Evolutionary conservation across 1,140 invertebrate genomes (phyloP).

Genomic region (Drosophila jambulina): DNA sequence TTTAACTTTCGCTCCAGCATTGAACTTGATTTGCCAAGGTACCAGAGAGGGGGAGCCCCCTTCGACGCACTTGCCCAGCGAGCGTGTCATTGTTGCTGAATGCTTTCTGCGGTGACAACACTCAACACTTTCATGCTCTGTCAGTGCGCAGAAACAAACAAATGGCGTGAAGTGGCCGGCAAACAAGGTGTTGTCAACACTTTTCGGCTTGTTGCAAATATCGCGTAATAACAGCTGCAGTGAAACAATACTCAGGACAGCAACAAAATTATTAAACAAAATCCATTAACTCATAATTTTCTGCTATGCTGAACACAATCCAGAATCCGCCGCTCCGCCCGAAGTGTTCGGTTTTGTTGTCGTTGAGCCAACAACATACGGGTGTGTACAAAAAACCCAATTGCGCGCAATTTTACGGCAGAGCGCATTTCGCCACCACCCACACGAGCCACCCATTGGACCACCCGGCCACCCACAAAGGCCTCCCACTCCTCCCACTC

Average conservation of each 20-base stretch:
- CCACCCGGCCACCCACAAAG: conserved; percentile 26
- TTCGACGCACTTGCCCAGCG: conserved; percentile 42
- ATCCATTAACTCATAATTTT: conserved; percentile 84
- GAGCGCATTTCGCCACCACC: conserved; percentile 68
- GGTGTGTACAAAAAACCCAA: conserved; percentile 63
- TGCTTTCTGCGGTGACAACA: conserved; percentile 43
- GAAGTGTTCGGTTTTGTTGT: conserved; percentile 77
- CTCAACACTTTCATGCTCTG: conserved; percentile 77
- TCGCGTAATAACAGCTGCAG: conserved; percentile 50
- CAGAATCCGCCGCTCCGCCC: conserved; percentile 34
- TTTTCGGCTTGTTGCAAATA: conserved; percentile 61
- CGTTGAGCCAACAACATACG: conserved; percentile 58
- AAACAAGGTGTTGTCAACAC: conserved; percentile 64
- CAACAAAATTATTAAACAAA: conserved; percentile 62
- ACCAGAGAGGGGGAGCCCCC: background rate
- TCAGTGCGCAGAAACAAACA: conserved; percentile 50
- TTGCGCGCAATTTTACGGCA: conserved; percentile 81
- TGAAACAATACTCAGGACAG: background rate
- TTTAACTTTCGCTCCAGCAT: conserved; percentile 33
- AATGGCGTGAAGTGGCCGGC: conserved; percentile 9
- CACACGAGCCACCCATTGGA: conserved; percentile 25
- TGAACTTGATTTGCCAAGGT: conserved; percentile 66
- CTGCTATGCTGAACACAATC: conserved; percentile 74
- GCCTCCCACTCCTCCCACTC: conserved; percentile 21
- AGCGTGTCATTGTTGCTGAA: conserved; percentile 53